Evolutionary conservation across 1,140 invertebrate species (phyloP).

Genomic region (Antheraea pernyi): DNA sequence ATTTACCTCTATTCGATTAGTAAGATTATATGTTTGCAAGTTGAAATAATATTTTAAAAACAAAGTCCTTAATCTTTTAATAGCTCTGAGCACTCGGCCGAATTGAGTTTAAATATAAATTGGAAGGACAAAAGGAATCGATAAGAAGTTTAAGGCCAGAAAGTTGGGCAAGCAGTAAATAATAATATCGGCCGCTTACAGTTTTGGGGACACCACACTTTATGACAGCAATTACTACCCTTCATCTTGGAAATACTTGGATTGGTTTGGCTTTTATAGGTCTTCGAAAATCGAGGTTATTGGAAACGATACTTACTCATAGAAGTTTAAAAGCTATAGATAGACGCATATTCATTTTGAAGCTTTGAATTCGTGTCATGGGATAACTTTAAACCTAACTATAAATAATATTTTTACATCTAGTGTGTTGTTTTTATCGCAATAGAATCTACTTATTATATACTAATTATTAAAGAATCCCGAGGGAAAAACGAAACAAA

Average conservation of each 20-base stretch:
- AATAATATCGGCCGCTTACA: slow-evolving; percentile 58
- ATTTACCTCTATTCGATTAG: too few relatives aligned
- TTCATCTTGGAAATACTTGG: slow-evolving; percentile 62
- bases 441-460: background rate
- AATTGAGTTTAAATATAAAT: slow-evolving; percentile 64
- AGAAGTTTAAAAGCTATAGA: slow-evolving; percentile 10
- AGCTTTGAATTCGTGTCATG: background rate
- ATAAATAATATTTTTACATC: background rate
- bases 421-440: background rate
- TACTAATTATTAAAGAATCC: background rate
- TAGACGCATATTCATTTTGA: background rate
- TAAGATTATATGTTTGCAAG: too few relatives aligned
- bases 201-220: slow-evolving; percentile 61
- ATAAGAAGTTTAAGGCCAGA: slow-evolving; percentile 56
- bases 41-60: background rate
- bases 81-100: slow-evolving; percentile 50
- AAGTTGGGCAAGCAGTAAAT: slow-evolving; percentile 62
- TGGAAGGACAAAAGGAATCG: slow-evolving; percentile 46
- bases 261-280: slow-evolving; percentile 68
- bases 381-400: slow-evolving; percentile 3
- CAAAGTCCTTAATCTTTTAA: slow-evolving; percentile 57
- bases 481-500: too few relatives aligned
- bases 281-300: slow-evolving; percentile 42
- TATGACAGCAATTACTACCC: slow-evolving; percentile 70
- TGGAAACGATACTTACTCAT: slow-evolving; percentile 18